phyloP scores from a whole-genome alignment of 2,888 invertebrate genomes.

The Venusia cambrica region DNA sequence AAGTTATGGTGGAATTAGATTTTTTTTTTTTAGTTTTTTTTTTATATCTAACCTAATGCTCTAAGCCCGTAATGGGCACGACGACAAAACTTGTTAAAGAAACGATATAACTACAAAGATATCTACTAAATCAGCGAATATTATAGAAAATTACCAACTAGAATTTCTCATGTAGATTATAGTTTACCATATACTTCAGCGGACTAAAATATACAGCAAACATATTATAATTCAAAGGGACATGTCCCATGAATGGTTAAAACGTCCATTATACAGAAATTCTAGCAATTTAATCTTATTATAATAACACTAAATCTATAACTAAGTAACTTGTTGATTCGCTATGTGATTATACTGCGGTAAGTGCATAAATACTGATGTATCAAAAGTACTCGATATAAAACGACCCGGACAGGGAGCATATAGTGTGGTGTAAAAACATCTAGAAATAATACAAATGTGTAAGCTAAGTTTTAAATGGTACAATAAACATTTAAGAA shows the following conservation, averaged over 20 bases:
- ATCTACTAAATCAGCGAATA: constrained; percentile 58
- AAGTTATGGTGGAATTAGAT: no score
- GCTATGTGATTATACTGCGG: constrained; percentile 29
- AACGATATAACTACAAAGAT: constrained; percentile 32
- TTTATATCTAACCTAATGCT: no score
- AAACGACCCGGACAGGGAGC: no score
- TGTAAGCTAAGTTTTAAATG: no score
- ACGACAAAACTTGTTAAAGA: constrained; percentile 58
- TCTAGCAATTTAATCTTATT: constrained; percentile 31
- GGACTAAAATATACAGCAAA: no score
- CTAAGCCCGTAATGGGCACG: no score
- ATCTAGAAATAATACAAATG: no score
- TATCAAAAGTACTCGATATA: constrained; percentile 6
- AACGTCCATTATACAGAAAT: constrained; percentile 32
- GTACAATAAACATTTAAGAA: no score
- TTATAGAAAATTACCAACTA: constrained; percentile 50
- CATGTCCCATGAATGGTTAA: not conserved
- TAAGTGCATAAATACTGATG: constrained; percentile 45
- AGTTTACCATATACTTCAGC: no score
- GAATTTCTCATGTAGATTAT: constrained; percentile 40
- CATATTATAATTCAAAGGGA: no score
- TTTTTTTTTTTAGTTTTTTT: no score
- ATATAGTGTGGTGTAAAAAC: no score
- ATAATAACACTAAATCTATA: constrained; percentile 38
- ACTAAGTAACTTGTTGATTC: constrained; percentile 42